phyloP scores from a whole-genome alignment of 2,797 vertebrate species.

The Oophaga sylvatica region DNA sequence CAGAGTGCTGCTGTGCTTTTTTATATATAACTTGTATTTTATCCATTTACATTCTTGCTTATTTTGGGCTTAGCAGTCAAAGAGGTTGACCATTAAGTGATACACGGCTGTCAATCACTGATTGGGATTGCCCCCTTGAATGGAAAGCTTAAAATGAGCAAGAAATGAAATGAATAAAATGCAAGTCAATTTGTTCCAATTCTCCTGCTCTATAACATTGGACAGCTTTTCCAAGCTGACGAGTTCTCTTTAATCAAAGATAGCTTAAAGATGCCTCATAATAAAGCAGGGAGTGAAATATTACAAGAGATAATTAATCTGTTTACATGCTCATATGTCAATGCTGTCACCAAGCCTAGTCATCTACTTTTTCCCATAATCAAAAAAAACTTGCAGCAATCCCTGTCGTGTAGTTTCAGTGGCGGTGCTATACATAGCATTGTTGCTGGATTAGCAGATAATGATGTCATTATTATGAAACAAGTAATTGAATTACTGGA shows the following conservation, averaged over 20 bases:
- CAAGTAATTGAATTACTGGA: background rate
- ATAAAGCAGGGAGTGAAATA: constrained; percentile 30
- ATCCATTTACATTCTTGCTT: no score
- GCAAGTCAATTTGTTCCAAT: no score
- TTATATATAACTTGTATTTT: no score
- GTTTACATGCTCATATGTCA: constrained; percentile 26
- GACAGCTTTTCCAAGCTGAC: no score
- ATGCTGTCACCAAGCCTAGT: background rate
- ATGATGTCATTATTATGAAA: constrained; percentile 35
- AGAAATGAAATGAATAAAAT: background rate
- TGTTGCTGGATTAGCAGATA: constrained; percentile 11
- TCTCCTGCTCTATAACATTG: no score
- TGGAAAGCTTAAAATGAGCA: background rate
- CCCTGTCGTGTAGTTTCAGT: constrained; percentile 1
- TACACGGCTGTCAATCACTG: no score
- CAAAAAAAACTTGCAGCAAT: background rate
- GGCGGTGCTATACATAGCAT: constrained; percentile 26
- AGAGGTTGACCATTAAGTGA: no score
- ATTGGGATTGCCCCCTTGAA: no score
- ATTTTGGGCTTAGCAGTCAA: no score
- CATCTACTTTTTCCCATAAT: constrained; percentile 12
- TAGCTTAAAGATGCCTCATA: background rate
- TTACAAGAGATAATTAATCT: constrained; percentile 25
- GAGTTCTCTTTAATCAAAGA: background rate
- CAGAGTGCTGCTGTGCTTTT: no score